Evolutionary conservation across 2,888 invertebrate species (phyloP).

Genomic region (Drosophila cyrtoloma): DNA sequence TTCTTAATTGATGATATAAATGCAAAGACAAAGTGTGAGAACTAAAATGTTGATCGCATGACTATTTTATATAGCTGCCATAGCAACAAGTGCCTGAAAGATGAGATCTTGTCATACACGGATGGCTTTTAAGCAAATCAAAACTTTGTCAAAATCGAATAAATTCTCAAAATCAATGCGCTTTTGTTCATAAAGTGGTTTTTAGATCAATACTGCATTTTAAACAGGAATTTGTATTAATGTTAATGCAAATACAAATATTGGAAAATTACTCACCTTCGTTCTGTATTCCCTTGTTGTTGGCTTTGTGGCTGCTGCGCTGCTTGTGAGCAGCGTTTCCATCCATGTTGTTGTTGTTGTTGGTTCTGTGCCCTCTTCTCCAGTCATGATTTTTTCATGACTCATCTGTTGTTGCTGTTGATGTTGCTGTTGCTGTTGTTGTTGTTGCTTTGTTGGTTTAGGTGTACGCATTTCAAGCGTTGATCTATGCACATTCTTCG

Average conservation of each 20-base stretch:
- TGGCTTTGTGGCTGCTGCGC: slow-evolving; percentile 51
- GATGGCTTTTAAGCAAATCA: background rate
- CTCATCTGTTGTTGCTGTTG: slow-evolving; percentile 34
- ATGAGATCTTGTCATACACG: background rate
- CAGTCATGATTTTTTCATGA: slow-evolving; percentile 48
- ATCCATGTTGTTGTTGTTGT: slow-evolving; percentile 60
- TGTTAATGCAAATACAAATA: background rate
- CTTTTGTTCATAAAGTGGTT: background rate
- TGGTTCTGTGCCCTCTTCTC: slow-evolving; percentile 25
- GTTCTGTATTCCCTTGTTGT: slow-evolving; percentile 73
- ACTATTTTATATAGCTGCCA: background rate
- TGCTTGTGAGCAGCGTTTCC: slow-evolving; percentile 56
- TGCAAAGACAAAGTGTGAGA: background rate
- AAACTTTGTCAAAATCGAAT: background rate
- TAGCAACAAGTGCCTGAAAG: background rate
- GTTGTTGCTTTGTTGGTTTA: slow-evolving; percentile 37
- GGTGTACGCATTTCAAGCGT: slow-evolving; percentile 74
- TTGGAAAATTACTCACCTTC: slow-evolving; percentile 71
- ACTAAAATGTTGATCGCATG: background rate
- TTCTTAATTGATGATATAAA: background rate
- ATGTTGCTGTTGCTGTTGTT: slow-evolving; percentile 11
- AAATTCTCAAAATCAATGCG: background rate
- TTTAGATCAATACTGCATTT: background rate
- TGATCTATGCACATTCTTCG: slow-evolving; percentile 81
- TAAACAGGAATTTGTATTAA: background rate